Conservation (phyloP, 2,888 invertebrate species). For the Syrista parreyssii region DNA sequence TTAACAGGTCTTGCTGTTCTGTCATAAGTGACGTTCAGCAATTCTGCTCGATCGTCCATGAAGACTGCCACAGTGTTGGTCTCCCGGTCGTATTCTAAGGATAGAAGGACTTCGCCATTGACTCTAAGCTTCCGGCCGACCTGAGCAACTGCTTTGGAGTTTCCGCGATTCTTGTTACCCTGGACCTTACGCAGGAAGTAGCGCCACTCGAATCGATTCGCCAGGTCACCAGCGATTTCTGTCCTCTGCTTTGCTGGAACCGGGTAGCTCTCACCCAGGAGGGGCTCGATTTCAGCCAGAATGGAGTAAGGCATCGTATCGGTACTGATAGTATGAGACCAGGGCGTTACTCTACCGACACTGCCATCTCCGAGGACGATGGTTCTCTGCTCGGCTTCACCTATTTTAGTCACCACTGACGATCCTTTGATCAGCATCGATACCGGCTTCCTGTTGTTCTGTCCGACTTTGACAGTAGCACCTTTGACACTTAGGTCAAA, state of each 20-base stretch:
- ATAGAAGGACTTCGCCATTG: constrained; percentile 91
- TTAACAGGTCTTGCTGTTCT: constrained; percentile 85
- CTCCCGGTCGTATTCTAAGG: constrained; percentile 91
- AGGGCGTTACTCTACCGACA: constrained; percentile 82
- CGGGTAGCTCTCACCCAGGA: constrained; percentile 91
- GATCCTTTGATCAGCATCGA: constrained; percentile 90
- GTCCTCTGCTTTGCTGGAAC: constrained; percentile 91
- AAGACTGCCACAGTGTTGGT: constrained; percentile 87
- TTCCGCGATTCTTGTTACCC: constrained; percentile 65
- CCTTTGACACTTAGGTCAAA: constrained; percentile 93
- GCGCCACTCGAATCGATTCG: constrained; percentile 95
- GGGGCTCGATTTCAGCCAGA: constrained; percentile 86
- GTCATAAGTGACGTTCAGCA: constrained; percentile 89
- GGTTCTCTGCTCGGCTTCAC: constrained; percentile 85
- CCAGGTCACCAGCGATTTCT: constrained; percentile 89
- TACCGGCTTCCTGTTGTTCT: constrained; percentile 85
- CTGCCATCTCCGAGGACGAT: constrained; percentile 85
- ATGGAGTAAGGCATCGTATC: constrained; percentile 93
- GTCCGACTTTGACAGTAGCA: constrained; percentile 85
- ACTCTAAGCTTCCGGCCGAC: constrained; percentile 87
- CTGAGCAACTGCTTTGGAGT: constrained; percentile 79
- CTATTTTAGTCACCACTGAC: constrained; percentile 83
- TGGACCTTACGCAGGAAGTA: constrained; percentile 86
- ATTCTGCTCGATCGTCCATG: constrained; percentile 87
- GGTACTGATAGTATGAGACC: constrained; percentile 89